Percentiles rank a stretch among this genome's conserved stretches.
Conservation (phyloP, 1,140 invertebrate genomes). For the Callitettix versicolor region DNA sequence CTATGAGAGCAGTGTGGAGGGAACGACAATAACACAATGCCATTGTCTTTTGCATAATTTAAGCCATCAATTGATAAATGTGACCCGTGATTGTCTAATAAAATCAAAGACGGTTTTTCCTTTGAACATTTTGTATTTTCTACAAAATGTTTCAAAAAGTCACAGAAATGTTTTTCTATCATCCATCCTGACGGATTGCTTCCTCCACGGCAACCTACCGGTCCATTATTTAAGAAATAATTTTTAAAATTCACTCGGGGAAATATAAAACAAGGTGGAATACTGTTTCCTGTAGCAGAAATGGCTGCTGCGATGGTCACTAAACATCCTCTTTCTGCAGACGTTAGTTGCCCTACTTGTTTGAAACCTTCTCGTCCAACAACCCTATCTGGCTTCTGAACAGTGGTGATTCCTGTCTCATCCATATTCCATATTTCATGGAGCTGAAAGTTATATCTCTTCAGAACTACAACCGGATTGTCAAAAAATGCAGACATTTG, state of each 20-base stretch:
- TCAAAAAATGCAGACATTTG: no score
- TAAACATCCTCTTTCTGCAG: slow-evolving; percentile 33
- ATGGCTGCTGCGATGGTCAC: slow-evolving; percentile 33
- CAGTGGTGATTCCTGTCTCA: slow-evolving; percentile 36
- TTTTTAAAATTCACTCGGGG: slow-evolving; percentile 31
- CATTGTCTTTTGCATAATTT: slow-evolving; percentile 19
- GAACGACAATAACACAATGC: slow-evolving; percentile 25
- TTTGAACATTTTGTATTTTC: slow-evolving; percentile 2
- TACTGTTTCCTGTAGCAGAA: slow-evolving; percentile 28
- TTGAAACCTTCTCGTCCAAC: slow-evolving; percentile 31
- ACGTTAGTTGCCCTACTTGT: slow-evolving; percentile 36
- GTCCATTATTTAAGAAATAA: slow-evolving; percentile 35
- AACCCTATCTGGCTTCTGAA: slow-evolving; percentile 31
- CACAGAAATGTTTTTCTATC: slow-evolving; percentile 29
- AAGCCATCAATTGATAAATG: slow-evolving; percentile 21
- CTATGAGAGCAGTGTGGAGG: slow-evolving; percentile 26
- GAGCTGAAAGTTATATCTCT: no score
- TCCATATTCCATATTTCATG: slow-evolving; percentile 32
- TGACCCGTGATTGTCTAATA: slow-evolving; percentile 18
- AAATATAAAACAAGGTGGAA: slow-evolving; percentile 34
- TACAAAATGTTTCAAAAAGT: slow-evolving; percentile 15
- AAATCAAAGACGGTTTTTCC: slow-evolving; percentile 28
- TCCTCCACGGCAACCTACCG: slow-evolving; percentile 27
- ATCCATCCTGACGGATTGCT: slow-evolving; percentile 34
- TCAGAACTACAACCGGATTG: no score